Evolutionary conservation across 2,888 invertebrate species (phyloP), one percentile per base, ranked within the genome.

Genomic region (Azorinus chamasolen): DNA sequence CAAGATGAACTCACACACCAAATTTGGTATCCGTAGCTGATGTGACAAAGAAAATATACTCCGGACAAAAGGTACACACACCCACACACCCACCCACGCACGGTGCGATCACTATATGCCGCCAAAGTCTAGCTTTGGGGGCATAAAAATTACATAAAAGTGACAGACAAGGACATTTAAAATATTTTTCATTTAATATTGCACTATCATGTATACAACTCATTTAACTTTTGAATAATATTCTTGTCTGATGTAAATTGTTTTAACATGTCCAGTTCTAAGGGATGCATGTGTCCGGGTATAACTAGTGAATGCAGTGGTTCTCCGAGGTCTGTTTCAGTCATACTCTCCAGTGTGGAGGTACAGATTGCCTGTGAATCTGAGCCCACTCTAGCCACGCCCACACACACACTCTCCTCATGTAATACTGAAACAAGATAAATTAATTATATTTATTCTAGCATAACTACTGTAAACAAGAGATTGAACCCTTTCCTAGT

Each of bases 301-400:
- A 99, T 96, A 63, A 99, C 96, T 50, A 99, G 94, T 50, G 98
- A 99, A 94, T 99, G 99, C 50, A 99, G 94, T 0, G 99, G 99
- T 43, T 95, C 94, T 4, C 99, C 99, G 79, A 99, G 94, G 80
- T 94, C 94, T 43, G 88, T 84, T 90, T 97, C 95, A 51, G 94
- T 93, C 97, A 99, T 96, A 83, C 96, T 95, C 79, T 95, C 93
- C 77, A 99, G 93, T 12, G 96, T 95, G 89, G 95, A 95, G 45
- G 95, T 96, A 16, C 95, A 94, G 87, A 99, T 97, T 89, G 95
- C 94, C 89, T 96, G 95, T 48, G 93, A 91, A 18, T 95, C 95
- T 71, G 97, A 96, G 14, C 99, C 99, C 37, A 99, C 96, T 89
- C 99, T 94, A 0, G 98, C 97, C 79, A 99, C 93, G 0, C 98